phyloP scores from a whole-genome alignment of 2,888 invertebrate species.

The Plusia festucae region DNA sequence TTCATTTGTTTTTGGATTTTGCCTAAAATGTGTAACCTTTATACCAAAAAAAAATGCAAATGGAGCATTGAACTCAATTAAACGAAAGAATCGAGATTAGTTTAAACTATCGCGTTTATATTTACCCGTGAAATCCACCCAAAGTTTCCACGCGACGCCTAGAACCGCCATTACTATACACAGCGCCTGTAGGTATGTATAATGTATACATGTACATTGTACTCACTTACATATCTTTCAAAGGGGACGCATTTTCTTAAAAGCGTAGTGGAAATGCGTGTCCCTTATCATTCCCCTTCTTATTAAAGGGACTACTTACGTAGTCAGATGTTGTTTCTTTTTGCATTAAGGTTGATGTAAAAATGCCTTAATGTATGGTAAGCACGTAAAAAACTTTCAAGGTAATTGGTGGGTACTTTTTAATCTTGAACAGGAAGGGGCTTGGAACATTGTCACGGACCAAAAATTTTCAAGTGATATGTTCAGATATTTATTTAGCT shows the following conservation, averaged over 20 bases:
- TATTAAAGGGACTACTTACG: not conserved
- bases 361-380: slow-evolving; percentile 1
- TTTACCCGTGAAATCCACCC: not conserved
- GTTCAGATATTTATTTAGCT: no score
- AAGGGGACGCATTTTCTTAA: slow-evolving; percentile 7
- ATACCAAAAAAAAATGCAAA: no score
- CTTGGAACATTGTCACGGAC: not conserved
- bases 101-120: no score
- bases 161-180: slow-evolving; percentile 21
- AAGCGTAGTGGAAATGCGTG: slow-evolving; percentile 3
- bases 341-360: not conserved
- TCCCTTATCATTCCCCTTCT: not conserved
- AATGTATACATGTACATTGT: not conserved
- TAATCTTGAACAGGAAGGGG: not conserved
- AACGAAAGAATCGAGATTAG: no score
- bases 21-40: no score
- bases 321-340: slow-evolving; percentile 2
- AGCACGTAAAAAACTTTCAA: not conserved
- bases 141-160: slow-evolving; percentile 17
- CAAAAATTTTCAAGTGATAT: no score
- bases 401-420: not conserved
- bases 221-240: not conserved
- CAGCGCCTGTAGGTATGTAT: not conserved
- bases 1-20: no score
- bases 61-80: no score